Percentiles rank a stretch among this genome's conserved stretches.
Conservation (phyloP, 37 sponge, comb jelly and placozoan species). For the Dysidea cf. avara region DNA sequence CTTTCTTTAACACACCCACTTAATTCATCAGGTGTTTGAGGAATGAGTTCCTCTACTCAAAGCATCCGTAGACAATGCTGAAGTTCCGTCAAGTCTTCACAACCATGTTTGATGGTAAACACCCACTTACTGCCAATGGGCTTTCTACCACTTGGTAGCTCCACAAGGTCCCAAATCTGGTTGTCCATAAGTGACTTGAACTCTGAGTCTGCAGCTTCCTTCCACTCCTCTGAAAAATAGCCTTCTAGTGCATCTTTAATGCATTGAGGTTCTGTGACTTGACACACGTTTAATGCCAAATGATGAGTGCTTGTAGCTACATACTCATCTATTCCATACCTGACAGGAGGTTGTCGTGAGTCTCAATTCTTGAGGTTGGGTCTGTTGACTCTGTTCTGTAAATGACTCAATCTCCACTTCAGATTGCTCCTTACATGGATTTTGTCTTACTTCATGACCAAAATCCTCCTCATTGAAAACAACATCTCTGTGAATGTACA, state of each 20-base stretch:
- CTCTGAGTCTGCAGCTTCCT: slow-evolving; percentile 43
- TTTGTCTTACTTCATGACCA: too few relatives aligned
- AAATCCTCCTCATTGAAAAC: slow-evolving; percentile 8
- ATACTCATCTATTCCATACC: slow-evolving; percentile 12
- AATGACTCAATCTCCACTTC: too few relatives aligned
- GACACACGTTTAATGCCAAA: too few relatives aligned
- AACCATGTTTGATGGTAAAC: slow-evolving; percentile 28
- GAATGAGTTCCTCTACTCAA: too few relatives aligned
- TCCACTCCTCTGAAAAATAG: slow-evolving; percentile 37
- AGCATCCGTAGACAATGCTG: too few relatives aligned
- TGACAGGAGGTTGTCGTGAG: neutral
- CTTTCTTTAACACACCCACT: too few relatives aligned
- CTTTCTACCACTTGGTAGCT: slow-evolving; percentile 26
- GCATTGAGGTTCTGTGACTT: too few relatives aligned
- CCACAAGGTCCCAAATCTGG: slow-evolving; percentile 42
- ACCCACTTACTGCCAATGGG: slow-evolving; percentile 50
- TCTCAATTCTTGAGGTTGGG: too few relatives aligned
- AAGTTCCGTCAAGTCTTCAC: slow-evolving; percentile 25
- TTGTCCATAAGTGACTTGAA: slow-evolving; percentile 48
- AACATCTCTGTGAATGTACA: slow-evolving; percentile 30
- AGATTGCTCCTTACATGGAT: too few relatives aligned
- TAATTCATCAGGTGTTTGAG: too few relatives aligned
- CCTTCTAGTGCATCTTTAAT: slow-evolving; percentile 35
- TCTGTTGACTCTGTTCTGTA: too few relatives aligned
- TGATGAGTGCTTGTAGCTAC: too few relatives aligned